These are phyloP conservation scores for Myotis lucifugus DNA, from an alignment of 2,113 vertebrate species.

Conservation along the genomic window DNA sequence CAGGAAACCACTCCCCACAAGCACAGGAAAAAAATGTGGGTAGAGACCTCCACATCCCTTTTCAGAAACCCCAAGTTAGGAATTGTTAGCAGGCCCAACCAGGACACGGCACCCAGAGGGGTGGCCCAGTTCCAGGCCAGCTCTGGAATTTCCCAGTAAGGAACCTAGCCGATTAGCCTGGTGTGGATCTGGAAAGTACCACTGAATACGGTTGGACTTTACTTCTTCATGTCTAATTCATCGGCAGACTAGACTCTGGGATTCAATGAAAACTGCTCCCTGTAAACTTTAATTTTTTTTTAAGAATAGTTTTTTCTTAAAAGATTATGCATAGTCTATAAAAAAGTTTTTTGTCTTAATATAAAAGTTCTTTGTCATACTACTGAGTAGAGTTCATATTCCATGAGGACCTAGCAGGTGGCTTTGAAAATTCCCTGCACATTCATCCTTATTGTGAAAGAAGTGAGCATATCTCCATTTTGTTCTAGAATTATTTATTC, in stretches of 20 bases:
- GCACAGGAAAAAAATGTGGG: neutral
- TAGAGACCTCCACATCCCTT: neutral
- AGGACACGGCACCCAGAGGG: neutral
- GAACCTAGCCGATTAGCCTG: neutral
- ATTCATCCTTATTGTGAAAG: neutral
- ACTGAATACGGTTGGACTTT: neutral
- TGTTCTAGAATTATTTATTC: neutral
- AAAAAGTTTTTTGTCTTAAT: slow-evolving; percentile 12
- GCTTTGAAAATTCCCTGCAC: neutral
- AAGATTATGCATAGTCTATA: neutral
- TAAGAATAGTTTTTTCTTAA: slow-evolving; percentile 43
- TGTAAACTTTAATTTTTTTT: neutral
- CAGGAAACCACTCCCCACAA: neutral
- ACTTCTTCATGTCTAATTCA: neutral
- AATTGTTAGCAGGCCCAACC: neutral
- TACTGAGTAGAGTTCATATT: neutral
- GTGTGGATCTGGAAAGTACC: neutral
- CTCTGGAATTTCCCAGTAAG: neutral
- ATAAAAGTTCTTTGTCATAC: neutral
- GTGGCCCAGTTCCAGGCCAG: neutral
- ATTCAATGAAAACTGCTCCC: neutral
- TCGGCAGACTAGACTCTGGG: neutral
- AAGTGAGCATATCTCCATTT: neutral
- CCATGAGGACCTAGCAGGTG: neutral
- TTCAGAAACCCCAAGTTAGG: neutral